Conservation (phyloP, 2,113 vertebrate genomes). For the Colinus virginianus region DNA sequence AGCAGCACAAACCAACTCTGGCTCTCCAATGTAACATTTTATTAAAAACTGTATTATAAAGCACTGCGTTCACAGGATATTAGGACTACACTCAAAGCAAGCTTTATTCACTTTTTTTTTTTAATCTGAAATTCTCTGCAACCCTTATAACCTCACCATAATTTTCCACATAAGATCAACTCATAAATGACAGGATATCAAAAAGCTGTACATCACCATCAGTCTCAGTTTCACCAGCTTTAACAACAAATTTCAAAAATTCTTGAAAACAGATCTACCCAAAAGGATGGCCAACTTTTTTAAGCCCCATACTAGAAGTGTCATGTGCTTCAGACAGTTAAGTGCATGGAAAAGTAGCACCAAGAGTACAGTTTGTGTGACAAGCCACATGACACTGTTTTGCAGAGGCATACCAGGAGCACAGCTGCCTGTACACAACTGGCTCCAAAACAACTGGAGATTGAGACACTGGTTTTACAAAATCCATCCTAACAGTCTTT, state of each 20-base stretch:
- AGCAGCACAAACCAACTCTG: not conserved
- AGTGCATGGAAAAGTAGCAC: not conserved
- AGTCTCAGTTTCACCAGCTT: not conserved
- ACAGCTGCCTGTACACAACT: not conserved
- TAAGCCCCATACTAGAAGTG: not conserved
- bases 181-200: not conserved
- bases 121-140: not conserved
- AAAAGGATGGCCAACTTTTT: not conserved
- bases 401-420: not conserved
- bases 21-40: not conserved
- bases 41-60: not conserved
- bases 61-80: not conserved
- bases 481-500: not conserved
- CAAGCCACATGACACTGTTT: not conserved
- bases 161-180: not conserved
- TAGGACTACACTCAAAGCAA: not conserved
- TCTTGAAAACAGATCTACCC: not conserved
- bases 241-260: not conserved
- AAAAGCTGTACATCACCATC: not conserved
- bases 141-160: not conserved
- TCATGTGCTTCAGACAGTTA: accelerated
- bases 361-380: not conserved
- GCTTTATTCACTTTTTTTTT: not conserved
- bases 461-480: not conserved
- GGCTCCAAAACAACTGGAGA: not conserved